Conservation (phyloP, 2,888 invertebrate genomes). For the Laspeyria flexula region DNA sequence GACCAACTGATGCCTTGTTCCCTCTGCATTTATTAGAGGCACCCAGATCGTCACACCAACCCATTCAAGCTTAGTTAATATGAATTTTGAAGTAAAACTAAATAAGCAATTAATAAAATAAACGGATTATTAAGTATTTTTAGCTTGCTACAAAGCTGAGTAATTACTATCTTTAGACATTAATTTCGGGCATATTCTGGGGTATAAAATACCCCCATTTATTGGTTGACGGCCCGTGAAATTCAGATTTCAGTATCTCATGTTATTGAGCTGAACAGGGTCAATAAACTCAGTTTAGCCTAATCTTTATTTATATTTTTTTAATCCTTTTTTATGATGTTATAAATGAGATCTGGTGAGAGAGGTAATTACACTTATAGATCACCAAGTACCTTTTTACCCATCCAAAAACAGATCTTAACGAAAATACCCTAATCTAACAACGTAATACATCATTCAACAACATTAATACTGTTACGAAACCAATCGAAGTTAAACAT, state of each 20-base stretch:
- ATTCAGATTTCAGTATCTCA: conserved; percentile 56
- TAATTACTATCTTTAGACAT: conserved; percentile 47
- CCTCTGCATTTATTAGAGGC: too few species aligned
- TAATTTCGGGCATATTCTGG: conserved; percentile 46
- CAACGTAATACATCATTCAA: too few species aligned
- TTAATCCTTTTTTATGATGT: conserved; percentile 22
- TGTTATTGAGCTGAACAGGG: conserved; percentile 53
- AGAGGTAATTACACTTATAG: conserved; percentile 33
- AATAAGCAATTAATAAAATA: too few species aligned
- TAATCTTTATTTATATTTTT: conserved; percentile 45
- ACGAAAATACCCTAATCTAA: too few species aligned
- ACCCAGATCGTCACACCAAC: too few species aligned
- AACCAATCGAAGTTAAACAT: conserved; percentile 17
- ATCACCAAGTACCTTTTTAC: too few species aligned
- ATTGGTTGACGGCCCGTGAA: conserved; percentile 50
- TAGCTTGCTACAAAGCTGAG: conserved; percentile 11
- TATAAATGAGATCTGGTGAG: conserved; percentile 16
- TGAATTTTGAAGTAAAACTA: too few species aligned
- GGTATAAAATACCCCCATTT: conserved; percentile 49
- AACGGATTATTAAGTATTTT: neutral
- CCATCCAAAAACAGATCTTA: too few species aligned
- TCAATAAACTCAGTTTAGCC: conserved; percentile 49
- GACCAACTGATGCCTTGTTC: too few species aligned
- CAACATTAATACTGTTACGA: too few species aligned
- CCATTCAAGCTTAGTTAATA: too few species aligned